phyloP scores from a whole-genome alignment of 2,888 invertebrate species.

The Serripes groenlandicus region DNA sequence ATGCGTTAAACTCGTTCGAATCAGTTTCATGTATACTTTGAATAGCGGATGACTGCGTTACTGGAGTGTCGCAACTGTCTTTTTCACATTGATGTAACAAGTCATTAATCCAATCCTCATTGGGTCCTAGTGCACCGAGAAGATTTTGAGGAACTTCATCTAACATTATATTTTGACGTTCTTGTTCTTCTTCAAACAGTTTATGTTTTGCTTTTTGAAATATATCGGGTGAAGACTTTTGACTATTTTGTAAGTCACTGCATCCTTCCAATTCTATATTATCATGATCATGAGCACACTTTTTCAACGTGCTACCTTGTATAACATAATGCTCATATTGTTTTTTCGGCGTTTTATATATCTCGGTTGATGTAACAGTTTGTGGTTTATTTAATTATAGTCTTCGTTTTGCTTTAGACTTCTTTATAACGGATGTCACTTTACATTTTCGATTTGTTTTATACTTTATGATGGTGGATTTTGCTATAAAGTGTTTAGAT shows the following conservation, averaged over 20 bases:
- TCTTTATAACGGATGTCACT: too few species aligned
- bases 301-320: slow-evolving; percentile 24
- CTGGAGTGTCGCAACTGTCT: too few species aligned
- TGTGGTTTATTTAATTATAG: too few species aligned
- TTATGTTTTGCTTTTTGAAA: slow-evolving; percentile 21
- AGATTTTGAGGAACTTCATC: slow-evolving; percentile 28
- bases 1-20: background rate
- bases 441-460: too few species aligned
- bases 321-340: background rate
- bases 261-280: too few species aligned
- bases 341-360: slow-evolving; percentile 16
- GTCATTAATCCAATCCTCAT: too few species aligned
- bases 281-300: slow-evolving; percentile 16
- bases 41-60: too few species aligned
- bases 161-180: background rate
- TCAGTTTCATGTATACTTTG: too few species aligned
- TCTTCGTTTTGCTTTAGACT: background rate
- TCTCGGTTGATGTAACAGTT: too few species aligned
- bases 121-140: slow-evolving; percentile 9
- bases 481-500: too few species aligned
- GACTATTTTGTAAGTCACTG: slow-evolving; percentile 10
- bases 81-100: too few species aligned
- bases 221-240: background rate
- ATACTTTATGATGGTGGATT: too few species aligned
- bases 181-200: slow-evolving; percentile 24